Evolutionary conservation across 1,140 invertebrate genomes (phyloP), one percentile per base, ranked within the genome.

Genomic region (Lasaia peninsularis): DNA sequence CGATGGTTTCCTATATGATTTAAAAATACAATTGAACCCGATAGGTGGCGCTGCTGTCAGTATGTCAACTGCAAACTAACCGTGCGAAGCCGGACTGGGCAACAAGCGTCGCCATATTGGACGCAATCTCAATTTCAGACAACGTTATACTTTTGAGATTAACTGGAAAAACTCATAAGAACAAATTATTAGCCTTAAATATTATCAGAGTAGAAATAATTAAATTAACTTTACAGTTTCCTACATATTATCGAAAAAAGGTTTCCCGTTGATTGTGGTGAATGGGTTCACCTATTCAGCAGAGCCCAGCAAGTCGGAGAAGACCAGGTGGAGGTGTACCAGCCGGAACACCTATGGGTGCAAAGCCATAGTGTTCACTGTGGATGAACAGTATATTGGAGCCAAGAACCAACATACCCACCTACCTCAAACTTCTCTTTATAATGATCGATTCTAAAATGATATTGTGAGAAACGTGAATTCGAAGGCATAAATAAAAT

Each of bases 231-330:
- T 44, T 48, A 9, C 40, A 44, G 40, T 48, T 48, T 20, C 40
- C 3, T 48, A 48, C 11, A 48, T 48, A 48, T 21, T 48, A 21
- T 48, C 40, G 40, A 44, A 44, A 11, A 44, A 44, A 44, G 40
- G 40, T 16, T 44, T 44, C 5, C 40, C 40, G 8, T 18, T 44
- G 18, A 44, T 44, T 7, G 40, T 48, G 40, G 40, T 48, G 40
- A 48, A 48, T 48, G 40, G 40, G n/a, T 48, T 48, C 14, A 48
- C 40, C 1, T 48, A 48, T 48, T 48, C 40, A 4, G 18, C 40
- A n/a, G 40, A 48, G 11, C 40, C 40, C 9, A 48, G 40, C 18
- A 48, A 48, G 40, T 48, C 40, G 10, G 40, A 48, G 10, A 48
- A 48, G 18, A 48, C 20, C 11, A 18, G 40, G 11, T 48, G 40